Evolutionary conservation across 2,797 vertebrate species (phyloP), one percentile per base, ranked within the genome.

Genomic region (Pseudochromis fuscus): DNA sequence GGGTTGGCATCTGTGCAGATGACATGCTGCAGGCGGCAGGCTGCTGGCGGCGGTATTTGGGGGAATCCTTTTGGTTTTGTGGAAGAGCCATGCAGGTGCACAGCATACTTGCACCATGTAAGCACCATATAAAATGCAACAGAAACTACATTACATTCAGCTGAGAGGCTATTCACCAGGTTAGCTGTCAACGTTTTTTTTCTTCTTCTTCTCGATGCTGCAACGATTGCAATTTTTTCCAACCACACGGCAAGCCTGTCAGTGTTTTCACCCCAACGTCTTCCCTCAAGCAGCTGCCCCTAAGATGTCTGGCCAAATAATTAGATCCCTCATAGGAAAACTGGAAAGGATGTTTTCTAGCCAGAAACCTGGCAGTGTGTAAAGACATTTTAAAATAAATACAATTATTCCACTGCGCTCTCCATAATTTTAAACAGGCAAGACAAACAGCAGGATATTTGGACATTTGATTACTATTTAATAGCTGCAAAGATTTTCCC

Each of bases 281-380:
- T 85, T 82, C 52, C 37, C 61, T 67, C 65, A 53, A 81, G 70
- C 73, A 75, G 72, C 85, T 84, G 72, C 82, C 76, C 67, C 13
- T 74, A 64, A 86, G 60, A 88, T 82, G 84, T 89, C 86, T 91
- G 78, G 77, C 77, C 79, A 89, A 83, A 86, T 86, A 87, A 91
- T 92, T 89, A 86, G 77, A 82, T 86, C 76, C 72, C 52, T 87
- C 79, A 71, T 71, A 86, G 86, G 86, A 88, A 91, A 92, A 86
- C 59, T 83, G 84, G 66, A 87, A 80, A 79, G 75, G 58, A 87
- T 81, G 73, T 91, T 91, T 91, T 86, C 65, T 67, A 68, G 83
- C 79, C 76, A 86, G 68, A 77, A 84, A 74, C 42, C 76, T 91
- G 81, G 72, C 82, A 75, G 48, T 64, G 33, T 75, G 67, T 69